phyloP scores from a whole-genome alignment of 1,140 invertebrate genomes.

The Trachelipus rathkii region DNA sequence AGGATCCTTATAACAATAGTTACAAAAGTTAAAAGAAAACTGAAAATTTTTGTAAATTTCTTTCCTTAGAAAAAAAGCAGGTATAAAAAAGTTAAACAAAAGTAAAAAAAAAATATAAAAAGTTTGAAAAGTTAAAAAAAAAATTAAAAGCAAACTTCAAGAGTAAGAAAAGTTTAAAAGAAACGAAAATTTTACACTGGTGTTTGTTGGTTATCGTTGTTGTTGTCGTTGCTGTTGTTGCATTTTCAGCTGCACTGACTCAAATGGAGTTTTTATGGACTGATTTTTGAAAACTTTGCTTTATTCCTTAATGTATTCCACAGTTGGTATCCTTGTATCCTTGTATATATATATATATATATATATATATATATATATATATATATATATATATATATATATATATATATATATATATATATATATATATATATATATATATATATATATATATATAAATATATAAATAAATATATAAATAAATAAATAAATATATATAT shows the following conservation, averaged over 20 bases:
- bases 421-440: too few species aligned
- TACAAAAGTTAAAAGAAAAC: too few species aligned
- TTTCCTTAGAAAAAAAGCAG: neutral
- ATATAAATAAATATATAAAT: too few species aligned
- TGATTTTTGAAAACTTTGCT: neutral
- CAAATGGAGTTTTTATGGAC: neutral
- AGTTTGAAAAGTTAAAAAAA: too few species aligned
- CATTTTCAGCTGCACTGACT: neutral
- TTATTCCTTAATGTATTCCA: neutral
- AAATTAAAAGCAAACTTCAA: neutral
- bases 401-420: too few species aligned
- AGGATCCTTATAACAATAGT: too few species aligned
- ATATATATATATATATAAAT: too few species aligned
- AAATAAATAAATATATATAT: too few species aligned
- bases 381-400: neutral
- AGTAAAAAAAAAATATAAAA: neutral
- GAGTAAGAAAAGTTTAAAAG: neutral
- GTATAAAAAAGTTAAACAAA: neutral
- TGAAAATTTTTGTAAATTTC: too few species aligned
- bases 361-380: slow-evolving; percentile 11
- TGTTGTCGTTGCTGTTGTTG: neutral
- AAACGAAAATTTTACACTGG: neutral
- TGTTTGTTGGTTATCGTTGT: neutral
- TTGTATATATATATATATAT: neutral
- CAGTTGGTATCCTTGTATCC: too few species aligned